A percentile compares a stretch with the other conserved stretches of the same genome.
phyloP scores from a whole-genome alignment of 2,888 invertebrate species.

The Eutolmus rufibarbis region DNA sequence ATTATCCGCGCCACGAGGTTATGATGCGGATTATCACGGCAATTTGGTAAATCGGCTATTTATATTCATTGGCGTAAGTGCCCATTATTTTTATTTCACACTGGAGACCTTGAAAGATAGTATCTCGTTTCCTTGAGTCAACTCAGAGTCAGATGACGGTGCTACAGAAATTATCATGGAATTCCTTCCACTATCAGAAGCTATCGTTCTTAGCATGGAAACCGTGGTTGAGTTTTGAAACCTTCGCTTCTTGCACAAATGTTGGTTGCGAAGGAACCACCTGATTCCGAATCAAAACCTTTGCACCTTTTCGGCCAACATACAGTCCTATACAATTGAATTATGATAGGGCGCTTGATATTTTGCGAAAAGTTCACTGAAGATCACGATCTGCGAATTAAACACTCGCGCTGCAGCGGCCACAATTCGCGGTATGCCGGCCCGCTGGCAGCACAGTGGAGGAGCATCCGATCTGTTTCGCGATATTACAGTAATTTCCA shows the following conservation, averaged over 20 bases:
- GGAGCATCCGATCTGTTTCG: neutral
- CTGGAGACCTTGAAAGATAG: neutral
- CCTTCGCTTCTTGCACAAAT: neutral
- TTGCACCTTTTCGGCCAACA: neutral
- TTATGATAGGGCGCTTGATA: neutral
- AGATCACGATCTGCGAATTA: neutral
- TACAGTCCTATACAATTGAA: neutral
- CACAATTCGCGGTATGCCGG: neutral
- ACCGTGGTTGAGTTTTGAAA: neutral
- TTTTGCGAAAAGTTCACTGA: neutral
- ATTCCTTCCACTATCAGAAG: neutral
- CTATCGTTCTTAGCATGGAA: neutral
- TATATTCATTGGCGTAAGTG: neutral
- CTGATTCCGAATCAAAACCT: neutral
- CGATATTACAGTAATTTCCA: neutral
- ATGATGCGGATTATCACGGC: neutral
- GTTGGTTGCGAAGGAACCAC: too few species aligned
- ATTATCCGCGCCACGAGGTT: neutral
- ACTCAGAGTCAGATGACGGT: neutral
- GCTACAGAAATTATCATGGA: neutral
- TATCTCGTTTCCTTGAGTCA: neutral
- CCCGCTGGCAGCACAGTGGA: neutral
- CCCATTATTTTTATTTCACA: constrained; percentile 11
- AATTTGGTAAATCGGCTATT: constrained; percentile 22
- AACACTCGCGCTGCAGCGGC: neutral